Conservation (phyloP, 2,797 vertebrate species). For the Eidolon dupreanum region DNA sequence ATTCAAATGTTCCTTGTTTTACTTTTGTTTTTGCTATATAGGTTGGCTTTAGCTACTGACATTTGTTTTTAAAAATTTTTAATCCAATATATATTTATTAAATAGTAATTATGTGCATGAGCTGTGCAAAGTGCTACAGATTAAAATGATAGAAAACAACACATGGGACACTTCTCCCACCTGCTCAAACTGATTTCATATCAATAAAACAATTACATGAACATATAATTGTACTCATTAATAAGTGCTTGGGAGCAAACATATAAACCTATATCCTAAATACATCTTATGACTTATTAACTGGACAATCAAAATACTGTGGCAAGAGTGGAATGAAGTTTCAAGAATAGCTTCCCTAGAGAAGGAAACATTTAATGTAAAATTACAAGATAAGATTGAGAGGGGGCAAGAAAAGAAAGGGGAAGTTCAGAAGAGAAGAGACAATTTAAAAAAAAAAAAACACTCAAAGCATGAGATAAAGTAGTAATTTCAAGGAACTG, state of each 20-base stretch:
- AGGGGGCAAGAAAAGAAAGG: background rate
- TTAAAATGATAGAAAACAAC: background rate
- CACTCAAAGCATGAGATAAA: background rate
- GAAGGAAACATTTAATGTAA: background rate
- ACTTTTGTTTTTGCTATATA: background rate
- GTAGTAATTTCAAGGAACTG: background rate
- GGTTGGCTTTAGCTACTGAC: background rate
- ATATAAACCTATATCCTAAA: background rate
- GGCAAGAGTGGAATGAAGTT: background rate
- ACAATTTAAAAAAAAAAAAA: background rate
- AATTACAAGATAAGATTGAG: background rate
- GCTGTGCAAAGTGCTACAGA: background rate
- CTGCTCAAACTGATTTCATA: background rate
- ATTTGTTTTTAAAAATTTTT: background rate
- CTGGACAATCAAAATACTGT: background rate
- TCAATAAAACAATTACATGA: background rate
- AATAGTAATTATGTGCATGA: background rate
- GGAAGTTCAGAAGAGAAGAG: background rate
- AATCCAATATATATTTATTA: background rate
- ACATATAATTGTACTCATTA: background rate
- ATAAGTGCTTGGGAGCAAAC: background rate
- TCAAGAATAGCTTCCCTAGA: background rate
- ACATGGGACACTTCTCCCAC: rapidly evolving
- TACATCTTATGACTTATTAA: background rate
- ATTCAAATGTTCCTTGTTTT: background rate